These are phyloP conservation scores for Archips xylosteana DNA, from an alignment of 2,888 invertebrate species.

Conservation along the genomic window DNA sequence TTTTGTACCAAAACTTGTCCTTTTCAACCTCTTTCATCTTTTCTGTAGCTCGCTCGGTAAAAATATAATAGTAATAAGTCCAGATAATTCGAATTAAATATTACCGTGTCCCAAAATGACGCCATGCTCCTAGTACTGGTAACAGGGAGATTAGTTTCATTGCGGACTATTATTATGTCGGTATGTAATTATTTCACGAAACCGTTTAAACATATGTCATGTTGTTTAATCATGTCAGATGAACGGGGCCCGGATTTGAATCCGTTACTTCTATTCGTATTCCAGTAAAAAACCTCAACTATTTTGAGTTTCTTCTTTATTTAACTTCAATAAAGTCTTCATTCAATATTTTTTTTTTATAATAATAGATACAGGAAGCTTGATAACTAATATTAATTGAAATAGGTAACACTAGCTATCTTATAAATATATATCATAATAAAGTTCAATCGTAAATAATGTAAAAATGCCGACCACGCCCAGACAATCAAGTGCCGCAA, in stretches of 20 bases:
- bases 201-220: conserved; percentile 30
- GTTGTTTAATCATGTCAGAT: conserved; percentile 35
- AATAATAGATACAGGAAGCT: too few relatives aligned
- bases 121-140: conserved; percentile 9
- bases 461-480: too few relatives aligned
- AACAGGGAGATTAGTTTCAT: conserved; percentile 18
- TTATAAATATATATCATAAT: too few relatives aligned
- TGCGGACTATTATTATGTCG: conserved; percentile 24
- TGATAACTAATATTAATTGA: too few relatives aligned
- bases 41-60: too few relatives aligned
- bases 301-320: background rate
- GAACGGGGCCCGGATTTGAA: background rate
- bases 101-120: background rate
- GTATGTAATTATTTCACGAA: conserved; percentile 32
- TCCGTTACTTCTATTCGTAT: background rate
- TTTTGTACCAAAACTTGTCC: too few relatives aligned
- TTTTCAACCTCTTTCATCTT: too few relatives aligned
- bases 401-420: too few relatives aligned
- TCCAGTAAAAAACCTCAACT: background rate
- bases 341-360: too few relatives aligned
- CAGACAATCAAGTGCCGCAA: too few relatives aligned
- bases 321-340: too few relatives aligned
- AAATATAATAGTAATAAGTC: background rate
- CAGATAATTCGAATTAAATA: background rate
- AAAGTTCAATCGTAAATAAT: too few relatives aligned